phyloP scores from a whole-genome alignment of 2,888 invertebrate species.

The Cheilosia vernalis region DNA sequence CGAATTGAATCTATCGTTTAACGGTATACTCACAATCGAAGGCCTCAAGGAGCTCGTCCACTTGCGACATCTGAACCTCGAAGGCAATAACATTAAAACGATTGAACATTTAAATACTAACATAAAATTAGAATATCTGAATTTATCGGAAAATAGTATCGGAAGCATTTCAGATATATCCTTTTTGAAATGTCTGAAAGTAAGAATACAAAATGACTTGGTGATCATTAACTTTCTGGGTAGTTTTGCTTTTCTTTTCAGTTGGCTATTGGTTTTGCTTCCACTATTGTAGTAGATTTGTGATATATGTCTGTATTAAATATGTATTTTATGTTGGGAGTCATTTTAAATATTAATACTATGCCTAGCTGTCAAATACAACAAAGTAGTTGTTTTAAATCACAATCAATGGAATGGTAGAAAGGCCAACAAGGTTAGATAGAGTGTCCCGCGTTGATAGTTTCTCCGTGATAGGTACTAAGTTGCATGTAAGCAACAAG shows the following conservation, averaged over 20 bases:
- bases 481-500: too few relatives aligned
- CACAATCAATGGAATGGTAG: too few relatives aligned
- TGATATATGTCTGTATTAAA: not conserved
- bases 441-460: too few relatives aligned
- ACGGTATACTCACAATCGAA: conserved; percentile 94
- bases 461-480: too few relatives aligned
- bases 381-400: too few relatives aligned
- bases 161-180: conserved; percentile 93
- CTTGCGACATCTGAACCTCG: conserved; percentile 91
- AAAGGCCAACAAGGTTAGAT: too few relatives aligned
- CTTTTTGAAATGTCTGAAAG: conserved; percentile 92
- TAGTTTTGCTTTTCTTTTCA: conserved; percentile 26
- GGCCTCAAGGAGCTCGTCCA: conserved; percentile 93
- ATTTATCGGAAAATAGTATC: conserved; percentile 95
- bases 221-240: conserved; percentile 16
- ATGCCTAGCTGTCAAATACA: too few relatives aligned
- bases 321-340: not conserved
- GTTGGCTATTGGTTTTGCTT: conserved; percentile 6
- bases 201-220: conserved; percentile 81
- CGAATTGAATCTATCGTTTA: conserved; percentile 92
- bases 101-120: conserved; percentile 95
- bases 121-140: conserved; percentile 91
- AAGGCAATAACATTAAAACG: conserved; percentile 96
- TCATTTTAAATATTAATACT: too few relatives aligned
- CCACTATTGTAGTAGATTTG: not conserved